Evolutionary conservation across 2,888 invertebrate genomes (phyloP).

Genomic region (Netelia virgata): DNA sequence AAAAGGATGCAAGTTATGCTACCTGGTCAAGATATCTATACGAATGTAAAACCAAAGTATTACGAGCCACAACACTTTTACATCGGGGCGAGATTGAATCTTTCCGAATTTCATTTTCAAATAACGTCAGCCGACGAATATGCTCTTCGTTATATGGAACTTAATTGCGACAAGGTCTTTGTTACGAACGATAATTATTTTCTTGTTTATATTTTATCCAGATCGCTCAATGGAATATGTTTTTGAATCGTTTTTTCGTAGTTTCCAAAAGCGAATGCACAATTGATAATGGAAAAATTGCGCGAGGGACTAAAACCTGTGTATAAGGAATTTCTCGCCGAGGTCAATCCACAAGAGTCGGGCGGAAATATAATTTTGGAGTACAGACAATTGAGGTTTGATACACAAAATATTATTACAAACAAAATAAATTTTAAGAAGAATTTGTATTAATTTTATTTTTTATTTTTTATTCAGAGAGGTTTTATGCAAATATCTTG

Average conservation of each 20-base stretch:
- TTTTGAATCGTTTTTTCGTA: slow-evolving; percentile 75
- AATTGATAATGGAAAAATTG: slow-evolving; percentile 91
- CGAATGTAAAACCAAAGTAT: slow-evolving; percentile 90
- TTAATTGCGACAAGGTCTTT: slow-evolving; percentile 86
- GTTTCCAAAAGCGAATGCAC: slow-evolving; percentile 92
- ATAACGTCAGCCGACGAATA: slow-evolving; percentile 94
- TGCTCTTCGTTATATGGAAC: slow-evolving; percentile 94
- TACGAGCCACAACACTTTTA: slow-evolving; percentile 94
- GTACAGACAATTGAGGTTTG: slow-evolving; percentile 84
- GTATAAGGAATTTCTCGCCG: slow-evolving; percentile 92
- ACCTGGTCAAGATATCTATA: slow-evolving; percentile 90
- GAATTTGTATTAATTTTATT: slow-evolving; percentile 72
- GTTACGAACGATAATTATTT: slow-evolving; percentile 18
- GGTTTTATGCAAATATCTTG: slow-evolving; percentile 89
- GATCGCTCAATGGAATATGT: slow-evolving; percentile 14
- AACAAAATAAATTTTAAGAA: slow-evolving; percentile 56
- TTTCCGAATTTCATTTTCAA: slow-evolving; percentile 92
- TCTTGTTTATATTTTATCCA: neutral
- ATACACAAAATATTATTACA: slow-evolving; percentile 66
- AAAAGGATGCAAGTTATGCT: slow-evolving; percentile 90
- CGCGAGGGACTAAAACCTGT: slow-evolving; percentile 89
- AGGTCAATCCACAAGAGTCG: slow-evolving; percentile 86
- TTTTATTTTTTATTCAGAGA: slow-evolving; percentile 85
- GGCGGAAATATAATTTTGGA: slow-evolving; percentile 77
- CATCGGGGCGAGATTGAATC: slow-evolving; percentile 92